Percentiles rank a stretch among this genome's conserved stretches.
These are phyloP conservation scores for Cryptus armator DNA, from an alignment of 2,888 invertebrate genomes.

Conservation along the genomic window DNA sequence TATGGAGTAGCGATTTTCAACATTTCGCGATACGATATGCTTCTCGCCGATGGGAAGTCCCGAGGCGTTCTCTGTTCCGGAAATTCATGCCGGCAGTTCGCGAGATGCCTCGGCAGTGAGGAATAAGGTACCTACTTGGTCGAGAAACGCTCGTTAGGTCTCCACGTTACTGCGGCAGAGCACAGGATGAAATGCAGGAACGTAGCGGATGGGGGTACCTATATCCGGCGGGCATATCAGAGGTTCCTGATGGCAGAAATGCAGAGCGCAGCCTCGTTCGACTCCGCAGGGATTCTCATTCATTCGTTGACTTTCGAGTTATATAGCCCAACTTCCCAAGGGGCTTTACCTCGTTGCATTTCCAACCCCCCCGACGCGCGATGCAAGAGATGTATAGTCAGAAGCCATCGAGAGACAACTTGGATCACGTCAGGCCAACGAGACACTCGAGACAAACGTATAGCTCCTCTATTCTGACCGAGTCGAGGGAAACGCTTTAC, in stretches of 20 bases:
- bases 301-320: conserved; percentile 35
- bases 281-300: conserved; percentile 67
- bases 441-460: conserved; percentile 63
- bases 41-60: conserved; percentile 40
- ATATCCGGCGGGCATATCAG: conserved; percentile 70
- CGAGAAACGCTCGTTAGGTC: conserved; percentile 68
- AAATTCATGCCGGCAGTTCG: conserved; percentile 64
- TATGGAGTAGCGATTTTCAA: conserved; percentile 21
- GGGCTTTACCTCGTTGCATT: not conserved
- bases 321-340: conserved; percentile 5
- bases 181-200: not conserved
- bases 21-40: conserved; percentile 2
- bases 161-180: conserved; percentile 42
- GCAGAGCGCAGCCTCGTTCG: conserved; percentile 31
- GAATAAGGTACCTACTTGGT: conserved; percentile 60
- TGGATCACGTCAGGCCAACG: conserved; percentile 32
- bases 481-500: conserved; percentile 64
- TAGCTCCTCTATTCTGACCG: conserved; percentile 22
- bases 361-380: not conserved
- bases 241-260: conserved; percentile 63
- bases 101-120: conserved; percentile 35
- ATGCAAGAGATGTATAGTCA: conserved; percentile 19
- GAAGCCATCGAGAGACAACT: conserved; percentile 18
- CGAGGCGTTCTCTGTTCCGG: conserved; percentile 63
- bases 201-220: conserved; percentile 42